Evolutionary conservation across 2,888 invertebrate species (phyloP), one percentile per base, ranked within the genome.

Genomic region (Tanypteryx hageni): DNA sequence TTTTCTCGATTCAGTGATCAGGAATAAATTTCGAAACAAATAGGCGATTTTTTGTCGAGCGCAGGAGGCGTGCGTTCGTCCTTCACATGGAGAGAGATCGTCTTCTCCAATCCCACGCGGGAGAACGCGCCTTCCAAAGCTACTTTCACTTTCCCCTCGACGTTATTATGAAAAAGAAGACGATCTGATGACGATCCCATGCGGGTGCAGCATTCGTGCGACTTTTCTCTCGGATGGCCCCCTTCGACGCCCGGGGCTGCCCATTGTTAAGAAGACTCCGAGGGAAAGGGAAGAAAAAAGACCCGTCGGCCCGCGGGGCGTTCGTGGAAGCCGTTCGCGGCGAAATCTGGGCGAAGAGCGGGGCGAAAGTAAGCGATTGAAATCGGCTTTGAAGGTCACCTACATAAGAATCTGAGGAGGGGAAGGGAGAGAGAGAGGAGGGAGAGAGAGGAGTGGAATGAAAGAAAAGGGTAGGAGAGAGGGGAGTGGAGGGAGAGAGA

Each of bases 381-480:
- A 89, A 89, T 59, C 61, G 31, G 89, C 64, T 89, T 89, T 89
- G 89, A 89, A 89, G 89, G 89, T 89, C 89, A 89, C 89, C 89
- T 89, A 89, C 61, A 89, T 89, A 44, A 22, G 31, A 61, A 22
- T 18, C 59, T 59, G n/a, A 11, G 61, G 16, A 64, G 89, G 64
- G 64, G 44, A 44, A 64, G 61, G 89, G 18, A 18, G 44, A 44
- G 56, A 83, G 44, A 44, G 44, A 44, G n/a, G 56, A 44, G 57
- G 56, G 57, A 83, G 16, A 44, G 83, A 16, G 14, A 44, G 83
- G 9, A 0, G 18, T n/a, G n/a, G n/a, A n/a, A n/a, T n/a, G n/a
- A n/a, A 18, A n/a, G 14, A 18, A 9, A 16, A 9, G 83, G n/a
- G 16, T n/a, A 44, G 83, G 9, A 0, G 18, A 18, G 83, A 9